A percentile compares a stretch with the other conserved stretches of the same genome.
Conservation (phyloP, 1,140 invertebrate species). For the Drosophila seguyi region DNA sequence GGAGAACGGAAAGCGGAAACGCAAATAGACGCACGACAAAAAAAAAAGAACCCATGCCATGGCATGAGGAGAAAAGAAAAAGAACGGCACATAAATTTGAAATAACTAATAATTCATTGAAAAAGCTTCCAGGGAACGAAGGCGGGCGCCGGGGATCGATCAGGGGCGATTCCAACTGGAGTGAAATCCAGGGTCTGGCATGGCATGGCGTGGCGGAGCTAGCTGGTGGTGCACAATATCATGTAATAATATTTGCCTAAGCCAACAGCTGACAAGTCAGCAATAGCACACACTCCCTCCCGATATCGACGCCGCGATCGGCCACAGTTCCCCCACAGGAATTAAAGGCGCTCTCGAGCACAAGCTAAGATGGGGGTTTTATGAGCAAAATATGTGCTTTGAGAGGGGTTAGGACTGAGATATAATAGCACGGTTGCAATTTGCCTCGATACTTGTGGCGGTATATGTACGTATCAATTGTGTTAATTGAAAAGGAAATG, state of each 20-base stretch:
- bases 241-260: slow-evolving; percentile 81
- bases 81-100: slow-evolving; percentile 76
- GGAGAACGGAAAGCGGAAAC: slow-evolving; percentile 77
- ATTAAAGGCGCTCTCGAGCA: slow-evolving; percentile 22
- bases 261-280: slow-evolving; percentile 74
- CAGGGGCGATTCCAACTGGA: slow-evolving; percentile 22
- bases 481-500: slow-evolving; percentile 3
- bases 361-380: slow-evolving; percentile 1
- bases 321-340: slow-evolving; percentile 30
- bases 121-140: slow-evolving; percentile 42
- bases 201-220: background rate
- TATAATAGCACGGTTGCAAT: slow-evolving; percentile 12
- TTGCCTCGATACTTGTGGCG: background rate
- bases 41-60: slow-evolving; percentile 27
- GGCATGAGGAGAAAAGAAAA: slow-evolving; percentile 23
- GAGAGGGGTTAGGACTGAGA: background rate
- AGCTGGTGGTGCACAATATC: slow-evolving; percentile 49
- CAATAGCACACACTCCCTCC: slow-evolving; percentile 35
- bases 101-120: slow-evolving; percentile 83
- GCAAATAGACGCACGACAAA: slow-evolving; percentile 79
- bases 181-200: slow-evolving; percentile 4
- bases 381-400: slow-evolving; percentile 2
- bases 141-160: slow-evolving; percentile 11
- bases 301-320: slow-evolving; percentile 34
- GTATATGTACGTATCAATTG: slow-evolving; percentile 15